phyloP scores from a whole-genome alignment of 2,888 invertebrate species.

The Torymus texanus region DNA sequence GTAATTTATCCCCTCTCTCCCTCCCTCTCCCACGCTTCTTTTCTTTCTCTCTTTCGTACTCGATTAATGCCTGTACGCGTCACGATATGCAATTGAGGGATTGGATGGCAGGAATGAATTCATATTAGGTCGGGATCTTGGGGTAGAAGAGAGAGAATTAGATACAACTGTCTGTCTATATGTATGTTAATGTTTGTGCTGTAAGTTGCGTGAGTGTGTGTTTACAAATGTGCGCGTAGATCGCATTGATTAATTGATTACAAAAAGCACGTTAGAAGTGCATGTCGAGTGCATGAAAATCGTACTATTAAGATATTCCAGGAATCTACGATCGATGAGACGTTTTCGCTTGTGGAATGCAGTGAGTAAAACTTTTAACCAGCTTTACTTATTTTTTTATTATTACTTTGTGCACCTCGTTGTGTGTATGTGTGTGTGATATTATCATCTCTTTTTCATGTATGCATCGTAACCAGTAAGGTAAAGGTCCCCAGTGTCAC shows the following conservation, averaged over 20 bases:
- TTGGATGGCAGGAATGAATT: neutral
- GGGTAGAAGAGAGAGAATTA: neutral
- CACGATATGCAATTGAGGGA: constrained; percentile 10
- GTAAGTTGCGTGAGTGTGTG: neutral
- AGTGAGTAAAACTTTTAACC: neutral
- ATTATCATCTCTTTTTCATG: neutral
- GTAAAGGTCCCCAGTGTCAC: constrained; percentile 27
- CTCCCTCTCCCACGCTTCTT: no score
- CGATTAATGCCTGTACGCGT: no score
- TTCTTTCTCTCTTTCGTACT: no score
- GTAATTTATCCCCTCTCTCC: no score
- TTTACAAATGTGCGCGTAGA: constrained; percentile 11
- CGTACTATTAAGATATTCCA: constrained; percentile 7
- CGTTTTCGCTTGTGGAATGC: neutral
- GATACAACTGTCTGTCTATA: neutral
- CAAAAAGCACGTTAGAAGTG: constrained; percentile 20
- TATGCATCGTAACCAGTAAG: constrained; percentile 19
- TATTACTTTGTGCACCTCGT: constrained; percentile 37
- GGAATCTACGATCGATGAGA: constrained; percentile 27
- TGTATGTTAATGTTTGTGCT: neutral
- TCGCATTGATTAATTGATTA: constrained; percentile 37
- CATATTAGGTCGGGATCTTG: neutral
- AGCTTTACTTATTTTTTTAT: neutral
- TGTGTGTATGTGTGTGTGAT: constrained; percentile 41
- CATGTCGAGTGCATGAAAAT: constrained; percentile 15